Base-by-base conservation (phyloP, 2,888 invertebrate species). In the Tridacna gigas region DNA sequence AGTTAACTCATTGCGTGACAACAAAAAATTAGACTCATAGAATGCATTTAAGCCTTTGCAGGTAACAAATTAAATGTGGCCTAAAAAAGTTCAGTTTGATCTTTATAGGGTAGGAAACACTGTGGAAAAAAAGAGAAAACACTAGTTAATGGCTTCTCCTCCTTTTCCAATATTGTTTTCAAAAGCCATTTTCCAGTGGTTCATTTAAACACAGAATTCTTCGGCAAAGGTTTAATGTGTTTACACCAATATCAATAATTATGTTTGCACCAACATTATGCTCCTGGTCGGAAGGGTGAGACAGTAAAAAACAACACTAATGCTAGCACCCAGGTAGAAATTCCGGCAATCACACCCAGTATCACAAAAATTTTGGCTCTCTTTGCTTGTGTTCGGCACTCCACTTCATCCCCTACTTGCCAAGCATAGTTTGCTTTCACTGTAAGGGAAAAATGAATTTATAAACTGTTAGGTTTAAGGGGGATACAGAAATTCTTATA, bases 401-500 rank as follows among this genome's bases (percentile, higher is more conserved):
- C 83, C 12, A 87, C 83, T 66, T 91, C 90, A 66, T 92, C 91
- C 47, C 92, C 92, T 9, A 93, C 84, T 79, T 92, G 91, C 93
- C 93, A 93, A 0, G 93, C 93, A 82, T 91, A 84, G 82, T 92
- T 91, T 20, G 93, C 92, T 80, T 92, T 92, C 45, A 91, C 93
- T 93, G 90, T 76, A 91, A 92, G 18, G 80, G 47, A 83, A 61
- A 18, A 61, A 45, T 73, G 20, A 28, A 66, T 20, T 60, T 3
- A 47, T 37, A 37, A 37, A 37, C 2, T 37, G 37, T 37, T 37
- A 37, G 37, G 37, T 7, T 37, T 37, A n/a, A n/a, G n/a, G n/a
- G n/a, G n/a, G n/a, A n/a, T n/a, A n/a, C n/a, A n/a, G n/a, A n/a
- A n/a, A n/a, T n/a, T n/a, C n/a, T n/a, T n/a, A n/a, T n/a, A n/a